Evolutionary conservation across 2,888 invertebrate species (phyloP).

Genomic region (Masnerella sp.): DNA sequence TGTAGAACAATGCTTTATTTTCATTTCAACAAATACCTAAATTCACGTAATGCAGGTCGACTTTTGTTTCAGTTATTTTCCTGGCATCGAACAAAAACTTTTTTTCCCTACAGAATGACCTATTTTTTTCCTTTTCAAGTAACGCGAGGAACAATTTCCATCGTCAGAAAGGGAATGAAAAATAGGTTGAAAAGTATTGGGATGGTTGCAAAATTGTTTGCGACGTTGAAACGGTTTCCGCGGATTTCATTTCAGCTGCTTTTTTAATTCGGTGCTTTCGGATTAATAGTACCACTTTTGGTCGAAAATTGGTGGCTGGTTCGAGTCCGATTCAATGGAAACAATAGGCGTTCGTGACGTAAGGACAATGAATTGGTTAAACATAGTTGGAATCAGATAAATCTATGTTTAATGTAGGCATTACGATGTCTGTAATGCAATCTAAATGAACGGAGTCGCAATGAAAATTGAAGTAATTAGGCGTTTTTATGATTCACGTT

Average conservation of each 20-base stretch:
- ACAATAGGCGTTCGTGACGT: slow-evolving; percentile 26
- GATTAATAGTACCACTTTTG: slow-evolving; percentile 13
- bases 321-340: slow-evolving; percentile 16
- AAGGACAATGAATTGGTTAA: slow-evolving; percentile 41
- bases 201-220: no score
- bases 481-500: slow-evolving; percentile 3
- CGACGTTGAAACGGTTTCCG: no score
- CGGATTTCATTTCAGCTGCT: no score
- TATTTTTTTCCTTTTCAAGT: slow-evolving; percentile 4
- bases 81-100: slow-evolving; percentile 1
- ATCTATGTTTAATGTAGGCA: slow-evolving; percentile 30
- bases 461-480: slow-evolving; percentile 21
- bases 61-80: slow-evolving; percentile 14
- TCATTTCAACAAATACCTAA: background rate
- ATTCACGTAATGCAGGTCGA: slow-evolving; percentile 2
- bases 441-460: slow-evolving; percentile 17
- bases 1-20: no score
- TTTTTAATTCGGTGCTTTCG: no score
- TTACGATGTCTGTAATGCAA: slow-evolving; percentile 21
- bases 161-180: no score
- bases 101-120: slow-evolving; percentile 15
- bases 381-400: slow-evolving; percentile 39
- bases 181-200: no score
- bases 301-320: slow-evolving; percentile 8
- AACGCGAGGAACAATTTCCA: no score